A percentile compares a stretch with the other conserved stretches of the same genome.
Evolutionary conservation across 2,113 vertebrate species (phyloP).

Genomic region (Actenoides lindsayi): DNA sequence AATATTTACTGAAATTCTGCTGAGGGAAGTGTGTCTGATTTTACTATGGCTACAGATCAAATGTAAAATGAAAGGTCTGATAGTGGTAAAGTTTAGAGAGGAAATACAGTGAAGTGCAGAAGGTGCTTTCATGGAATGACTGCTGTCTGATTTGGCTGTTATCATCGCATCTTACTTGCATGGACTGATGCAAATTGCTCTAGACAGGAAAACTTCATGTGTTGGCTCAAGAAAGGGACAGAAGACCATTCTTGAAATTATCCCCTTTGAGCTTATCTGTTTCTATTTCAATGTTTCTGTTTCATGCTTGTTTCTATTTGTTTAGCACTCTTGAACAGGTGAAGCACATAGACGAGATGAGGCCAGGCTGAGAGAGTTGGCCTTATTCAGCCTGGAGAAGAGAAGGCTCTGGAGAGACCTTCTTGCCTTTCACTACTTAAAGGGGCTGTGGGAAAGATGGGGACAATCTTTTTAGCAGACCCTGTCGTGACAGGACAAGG

Average conservation of each 20-base stretch:
- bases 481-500: no score
- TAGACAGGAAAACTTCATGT: neutral
- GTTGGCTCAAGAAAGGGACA: neutral
- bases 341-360: neutral
- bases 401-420: neutral
- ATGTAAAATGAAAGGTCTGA: neutral
- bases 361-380: neutral
- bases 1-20: neutral
- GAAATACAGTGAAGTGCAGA: neutral
- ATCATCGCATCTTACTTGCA: neutral
- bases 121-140: neutral
- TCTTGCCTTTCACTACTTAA: neutral
- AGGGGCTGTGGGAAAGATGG: neutral
- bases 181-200: neutral
- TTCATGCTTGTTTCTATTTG: neutral
- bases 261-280: neutral
- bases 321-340: neutral
- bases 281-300: neutral
- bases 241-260: neutral
- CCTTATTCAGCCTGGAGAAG: neutral
- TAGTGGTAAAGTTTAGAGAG: neutral
- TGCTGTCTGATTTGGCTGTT: neutral
- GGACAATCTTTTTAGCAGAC: neutral
- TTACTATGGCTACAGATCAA: neutral
- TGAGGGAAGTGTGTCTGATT: neutral